Percentiles rank a stretch among this genome's conserved stretches.
phyloP scores from a whole-genome alignment of 1,140 invertebrate species.

The Drosophila funebris region DNA sequence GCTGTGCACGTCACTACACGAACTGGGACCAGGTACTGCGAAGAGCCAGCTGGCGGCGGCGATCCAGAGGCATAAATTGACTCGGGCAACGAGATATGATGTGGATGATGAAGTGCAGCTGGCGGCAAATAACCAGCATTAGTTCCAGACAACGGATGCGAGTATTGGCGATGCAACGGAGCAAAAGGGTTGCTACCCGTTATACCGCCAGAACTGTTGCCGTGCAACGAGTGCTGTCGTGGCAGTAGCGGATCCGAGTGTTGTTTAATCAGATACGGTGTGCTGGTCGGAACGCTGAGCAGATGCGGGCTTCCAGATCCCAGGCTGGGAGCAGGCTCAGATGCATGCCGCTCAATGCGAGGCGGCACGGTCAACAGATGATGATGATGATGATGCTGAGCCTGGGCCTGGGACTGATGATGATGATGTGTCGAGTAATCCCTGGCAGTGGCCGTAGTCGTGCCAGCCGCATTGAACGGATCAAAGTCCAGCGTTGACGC shows the following conservation, averaged over 20 bases:
- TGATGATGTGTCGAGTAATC: constrained; percentile 71
- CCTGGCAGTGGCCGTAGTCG: constrained; percentile 54
- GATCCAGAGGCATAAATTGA: constrained; percentile 79
- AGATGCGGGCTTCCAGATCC: constrained; percentile 85
- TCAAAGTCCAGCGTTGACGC: constrained; percentile 82
- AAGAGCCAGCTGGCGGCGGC: constrained; percentile 77
- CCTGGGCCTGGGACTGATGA: constrained; percentile 50
- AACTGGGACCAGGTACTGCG: constrained; percentile 77
- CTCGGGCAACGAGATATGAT: constrained; percentile 80
- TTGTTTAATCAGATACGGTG: constrained; percentile 86
- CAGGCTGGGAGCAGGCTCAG: constrained; percentile 85
- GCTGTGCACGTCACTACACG: constrained; percentile 56
- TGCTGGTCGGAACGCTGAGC: constrained; percentile 85
- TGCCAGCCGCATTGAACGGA: constrained; percentile 83
- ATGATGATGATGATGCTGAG: constrained; percentile 57
- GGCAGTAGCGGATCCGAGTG: constrained; percentile 87
- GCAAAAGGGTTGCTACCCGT: constrained; percentile 77
- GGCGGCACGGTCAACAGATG: constrained; percentile 83
- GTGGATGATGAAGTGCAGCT: constrained; percentile 71
- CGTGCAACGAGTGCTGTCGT: constrained; percentile 84
- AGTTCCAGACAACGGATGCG: constrained; percentile 77
- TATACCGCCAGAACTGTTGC: constrained; percentile 77
- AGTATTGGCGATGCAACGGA: constrained; percentile 85
- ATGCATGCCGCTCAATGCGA: constrained; percentile 86
- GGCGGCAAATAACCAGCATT: constrained; percentile 62